Evolutionary conservation across 2,888 invertebrate genomes (phyloP), one percentile per base, ranked within the genome.

Genomic region (Dynastes hyllus): DNA sequence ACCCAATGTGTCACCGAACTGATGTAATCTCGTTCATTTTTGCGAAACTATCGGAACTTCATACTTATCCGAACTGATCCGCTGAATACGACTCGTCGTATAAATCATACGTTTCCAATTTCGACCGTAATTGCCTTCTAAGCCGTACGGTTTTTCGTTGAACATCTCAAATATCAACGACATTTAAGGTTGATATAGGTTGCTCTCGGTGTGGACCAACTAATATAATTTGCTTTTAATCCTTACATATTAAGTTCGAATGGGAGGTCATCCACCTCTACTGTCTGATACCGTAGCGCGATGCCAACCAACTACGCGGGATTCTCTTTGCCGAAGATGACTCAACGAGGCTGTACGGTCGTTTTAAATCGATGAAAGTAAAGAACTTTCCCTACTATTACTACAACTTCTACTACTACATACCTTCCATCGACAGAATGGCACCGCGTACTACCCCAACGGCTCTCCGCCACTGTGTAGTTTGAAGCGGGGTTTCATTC

Each of bases 21-120:
- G 55, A 22, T 58, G n/a, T 58, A 22, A 22, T 58, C 16, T 22
- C 55, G 22, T 6, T 58, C 55, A 16, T 9, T 58, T 22, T 58
- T 58, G 5, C 8, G 22, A 58, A 22, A 58, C 55, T 27, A 22
- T 27, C 55, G 16, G 55, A 16, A 22, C 55, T 58, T 16, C 16
- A 58, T 22, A 58, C 55, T 58, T 58, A 16, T 58, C 55, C 55
- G 22, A 58, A 58, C 55, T 58, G 55, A 58, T 58, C 55, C 55
- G 55, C 4, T 9, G 55, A 58, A 58, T 22, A 58, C n/a, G 55
- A 22, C 6, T 58, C n/a, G 8, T 22, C 16, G 22, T 58, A 58
- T 58, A 58, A 69, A 69, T 69, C 69, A 69, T 53, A 53, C 69
- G 51, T 69, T 69, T 69, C 69, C 69, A 69, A 69, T 69, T 69